A percentile compares a stretch with the other conserved stretches of the same genome.
Evolutionary conservation across 2,113 vertebrate species (phyloP).

Genomic region (Oncorhynchus nerka): DNA sequence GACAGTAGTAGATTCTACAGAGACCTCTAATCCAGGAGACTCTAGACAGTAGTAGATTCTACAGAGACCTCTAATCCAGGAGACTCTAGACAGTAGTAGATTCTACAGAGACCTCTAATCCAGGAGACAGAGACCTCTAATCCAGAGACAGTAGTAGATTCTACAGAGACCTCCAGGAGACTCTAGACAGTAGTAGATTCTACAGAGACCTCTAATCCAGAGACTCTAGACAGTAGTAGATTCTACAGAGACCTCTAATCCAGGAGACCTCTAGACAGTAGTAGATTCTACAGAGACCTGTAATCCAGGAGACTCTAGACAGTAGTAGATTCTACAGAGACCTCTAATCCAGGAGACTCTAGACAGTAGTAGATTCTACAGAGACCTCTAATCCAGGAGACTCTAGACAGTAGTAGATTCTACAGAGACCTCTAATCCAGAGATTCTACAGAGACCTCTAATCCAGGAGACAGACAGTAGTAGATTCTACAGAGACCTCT

Average conservation of each 20-base stretch:
- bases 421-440: no score
- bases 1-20: conserved; percentile 16
- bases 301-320: no score
- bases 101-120: not conserved
- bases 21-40: not conserved
- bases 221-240: conserved; percentile 36
- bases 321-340: no score
- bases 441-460: not conserved
- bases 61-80: not conserved
- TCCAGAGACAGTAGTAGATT: conserved; percentile 26
- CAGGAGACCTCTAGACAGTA: conserved; percentile 25
- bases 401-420: conserved; percentile 7
- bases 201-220: conserved; percentile 25
- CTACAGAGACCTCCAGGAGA: not conserved
- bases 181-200: no score
- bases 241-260: not conserved
- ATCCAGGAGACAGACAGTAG: conserved; percentile 47
- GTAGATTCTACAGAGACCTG: not conserved
- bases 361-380: conserved; percentile 17
- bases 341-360: conserved; percentile 43
- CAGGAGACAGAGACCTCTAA: conserved; percentile 8
- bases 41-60: conserved; percentile 21
- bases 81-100: conserved; percentile 15
- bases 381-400: not conserved
- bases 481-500: not conserved